phyloP scores from a whole-genome alignment of 1,140 invertebrate genomes.

The Trichogramma pretiosum region DNA sequence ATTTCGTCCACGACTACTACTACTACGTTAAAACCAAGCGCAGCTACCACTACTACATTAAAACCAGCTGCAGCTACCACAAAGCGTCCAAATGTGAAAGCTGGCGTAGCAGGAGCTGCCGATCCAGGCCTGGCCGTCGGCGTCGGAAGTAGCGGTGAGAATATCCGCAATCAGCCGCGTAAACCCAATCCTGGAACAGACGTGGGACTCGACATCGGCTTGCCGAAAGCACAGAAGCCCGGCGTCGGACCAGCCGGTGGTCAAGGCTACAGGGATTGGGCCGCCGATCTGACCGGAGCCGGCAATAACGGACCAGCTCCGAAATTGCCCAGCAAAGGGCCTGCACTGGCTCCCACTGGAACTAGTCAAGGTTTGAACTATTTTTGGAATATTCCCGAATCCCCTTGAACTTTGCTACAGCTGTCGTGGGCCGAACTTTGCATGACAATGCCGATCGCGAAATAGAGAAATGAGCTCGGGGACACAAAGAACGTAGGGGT shows the following conservation, averaged over 20 bases:
- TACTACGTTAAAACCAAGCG: not conserved
- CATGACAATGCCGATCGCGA: too few species aligned
- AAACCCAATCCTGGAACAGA: conserved; percentile 36
- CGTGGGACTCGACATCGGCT: conserved; percentile 30
- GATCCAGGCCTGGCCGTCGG: conserved; percentile 29
- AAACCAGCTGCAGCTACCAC: not conserved
- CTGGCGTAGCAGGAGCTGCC: conserved; percentile 22
- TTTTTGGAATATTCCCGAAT: not conserved
- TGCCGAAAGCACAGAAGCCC: conserved; percentile 19
- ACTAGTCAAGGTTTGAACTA: conserved; percentile 8
- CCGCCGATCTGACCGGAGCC: conserved; percentile 32
- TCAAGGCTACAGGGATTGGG: conserved; percentile 33
- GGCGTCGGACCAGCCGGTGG: conserved; percentile 18
- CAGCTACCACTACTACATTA: conserved; percentile 12
- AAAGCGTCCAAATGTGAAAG: not conserved
- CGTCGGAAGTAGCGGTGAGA: conserved; percentile 18
- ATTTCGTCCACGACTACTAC: not conserved
- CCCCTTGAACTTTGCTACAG: not conserved
- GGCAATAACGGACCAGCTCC: conserved; percentile 24
- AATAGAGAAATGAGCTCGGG: too few species aligned
- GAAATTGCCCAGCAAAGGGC: conserved; percentile 22
- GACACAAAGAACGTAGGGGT: too few species aligned
- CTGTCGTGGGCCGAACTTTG: not conserved
- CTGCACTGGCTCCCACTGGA: conserved; percentile 11
- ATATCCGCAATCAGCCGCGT: conserved; percentile 18